These are phyloP conservation scores for Mustela lutreola DNA, from an alignment of 2,113 vertebrate genomes.

Conservation along the genomic window DNA sequence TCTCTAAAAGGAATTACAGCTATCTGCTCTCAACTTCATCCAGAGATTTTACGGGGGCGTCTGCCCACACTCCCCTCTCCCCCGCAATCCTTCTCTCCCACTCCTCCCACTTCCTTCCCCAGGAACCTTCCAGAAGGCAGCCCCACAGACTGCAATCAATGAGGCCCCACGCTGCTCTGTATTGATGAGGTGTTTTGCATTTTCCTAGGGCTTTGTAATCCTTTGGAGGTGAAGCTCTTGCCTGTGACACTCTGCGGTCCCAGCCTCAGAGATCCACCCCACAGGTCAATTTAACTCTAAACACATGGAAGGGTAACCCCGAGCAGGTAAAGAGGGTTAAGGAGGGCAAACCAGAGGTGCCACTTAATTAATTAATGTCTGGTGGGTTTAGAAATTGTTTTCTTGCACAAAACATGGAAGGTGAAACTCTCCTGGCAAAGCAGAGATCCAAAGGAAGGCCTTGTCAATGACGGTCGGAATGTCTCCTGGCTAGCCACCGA, in stretches of 20 bases:
- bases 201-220: background rate
- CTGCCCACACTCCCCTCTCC: too few species aligned
- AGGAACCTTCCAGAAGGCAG: background rate
- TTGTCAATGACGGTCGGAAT: background rate
- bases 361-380: constrained; percentile 61
- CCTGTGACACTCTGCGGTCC: background rate
- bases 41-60: background rate
- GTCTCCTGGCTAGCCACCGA: constrained; percentile 39
- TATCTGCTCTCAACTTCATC: background rate
- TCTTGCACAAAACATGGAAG: background rate
- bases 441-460: background rate
- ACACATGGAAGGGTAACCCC: accelerated
- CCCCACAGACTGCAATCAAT: background rate
- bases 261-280: background rate
- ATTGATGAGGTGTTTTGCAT: background rate
- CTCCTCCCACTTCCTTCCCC: background rate
- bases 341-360: background rate
- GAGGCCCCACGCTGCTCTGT: background rate
- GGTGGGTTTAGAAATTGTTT: background rate
- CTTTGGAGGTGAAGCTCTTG: background rate
- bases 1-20: background rate
- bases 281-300: background rate
- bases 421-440: background rate
- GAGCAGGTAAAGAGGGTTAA: background rate
- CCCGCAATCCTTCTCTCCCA: background rate